These are phyloP conservation scores for Stenurella melanura DNA, from an alignment of 2,888 invertebrate genomes.

Conservation along the genomic window DNA sequence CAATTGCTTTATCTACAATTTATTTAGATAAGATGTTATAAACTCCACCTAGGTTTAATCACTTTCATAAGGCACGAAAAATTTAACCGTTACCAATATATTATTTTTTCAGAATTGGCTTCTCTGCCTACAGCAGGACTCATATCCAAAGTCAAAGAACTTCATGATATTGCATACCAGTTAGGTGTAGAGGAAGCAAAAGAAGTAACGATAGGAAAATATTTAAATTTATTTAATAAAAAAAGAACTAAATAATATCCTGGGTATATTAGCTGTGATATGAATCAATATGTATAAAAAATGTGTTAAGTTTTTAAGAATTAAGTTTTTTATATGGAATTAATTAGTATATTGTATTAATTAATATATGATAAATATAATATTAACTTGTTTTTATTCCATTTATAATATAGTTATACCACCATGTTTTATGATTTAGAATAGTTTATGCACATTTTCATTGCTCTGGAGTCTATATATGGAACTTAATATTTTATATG, in stretches of 20 bases:
- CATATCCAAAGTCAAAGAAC: slow-evolving; percentile 93
- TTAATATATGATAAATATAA: not conserved
- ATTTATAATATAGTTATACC: no score
- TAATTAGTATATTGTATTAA: slow-evolving; percentile 1
- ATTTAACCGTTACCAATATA: no score
- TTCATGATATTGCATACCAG: slow-evolving; percentile 96
- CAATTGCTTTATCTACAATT: no score
- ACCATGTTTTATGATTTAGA: no score
- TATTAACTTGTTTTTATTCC: not conserved
- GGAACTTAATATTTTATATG: no score
- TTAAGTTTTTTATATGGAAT: not conserved
- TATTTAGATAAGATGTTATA: no score
- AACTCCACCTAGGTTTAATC: no score
- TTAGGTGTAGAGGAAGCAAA: slow-evolving; percentile 95
- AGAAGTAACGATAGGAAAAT: slow-evolving; percentile 97
- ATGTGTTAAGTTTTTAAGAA: not conserved
- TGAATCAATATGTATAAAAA: not conserved
- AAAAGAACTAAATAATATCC: slow-evolving; percentile 49
- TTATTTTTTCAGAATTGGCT: slow-evolving; percentile 79
- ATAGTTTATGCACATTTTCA: no score
- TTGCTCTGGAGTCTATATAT: no score
- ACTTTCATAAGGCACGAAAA: no score
- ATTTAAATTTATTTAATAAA: slow-evolving; percentile 86
- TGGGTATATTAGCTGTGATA: slow-evolving; percentile 9
- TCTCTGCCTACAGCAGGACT: slow-evolving; percentile 87